A percentile compares a stretch with the other conserved stretches of the same genome.
Evolutionary conservation across 23 tunicate species (phyloP).

Genomic region (Diplosoma virens): DNA sequence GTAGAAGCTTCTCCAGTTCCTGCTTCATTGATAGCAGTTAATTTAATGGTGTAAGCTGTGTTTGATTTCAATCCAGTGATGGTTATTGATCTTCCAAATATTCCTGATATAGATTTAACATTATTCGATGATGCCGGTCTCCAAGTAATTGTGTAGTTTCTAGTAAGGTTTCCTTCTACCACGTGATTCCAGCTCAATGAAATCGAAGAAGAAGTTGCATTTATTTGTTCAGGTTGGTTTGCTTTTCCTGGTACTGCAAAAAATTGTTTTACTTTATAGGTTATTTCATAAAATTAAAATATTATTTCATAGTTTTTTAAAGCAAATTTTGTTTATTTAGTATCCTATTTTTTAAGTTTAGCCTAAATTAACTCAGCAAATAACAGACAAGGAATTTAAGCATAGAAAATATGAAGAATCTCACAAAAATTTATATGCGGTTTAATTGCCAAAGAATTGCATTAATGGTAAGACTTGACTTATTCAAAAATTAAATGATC

Average conservation of each 20-base stretch:
- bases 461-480: too few relatives aligned
- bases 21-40: neutral
- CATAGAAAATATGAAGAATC: too few relatives aligned
- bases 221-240: neutral
- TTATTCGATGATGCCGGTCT: neutral
- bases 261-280: too few relatives aligned
- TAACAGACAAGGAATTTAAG: too few relatives aligned
- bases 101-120: neutral
- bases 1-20: neutral
- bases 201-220: neutral
- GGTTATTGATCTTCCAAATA: neutral
- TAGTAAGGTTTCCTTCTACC: neutral
- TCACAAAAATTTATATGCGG: too few relatives aligned
- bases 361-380: too few relatives aligned
- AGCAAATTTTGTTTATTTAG: too few relatives aligned
- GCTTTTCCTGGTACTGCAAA: conserved; percentile 1
- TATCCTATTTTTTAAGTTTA: too few relatives aligned
- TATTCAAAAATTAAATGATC: too few relatives aligned
- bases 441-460: too few relatives aligned
- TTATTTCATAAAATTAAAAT: too few relatives aligned
- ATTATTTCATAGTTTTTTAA: too few relatives aligned
- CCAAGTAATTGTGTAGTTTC: neutral
- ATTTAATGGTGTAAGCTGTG: neutral
- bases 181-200: neutral
- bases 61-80: neutral